phyloP scores from a whole-genome alignment of 2,888 invertebrate genomes.

The Eupithecia abbreviata region DNA sequence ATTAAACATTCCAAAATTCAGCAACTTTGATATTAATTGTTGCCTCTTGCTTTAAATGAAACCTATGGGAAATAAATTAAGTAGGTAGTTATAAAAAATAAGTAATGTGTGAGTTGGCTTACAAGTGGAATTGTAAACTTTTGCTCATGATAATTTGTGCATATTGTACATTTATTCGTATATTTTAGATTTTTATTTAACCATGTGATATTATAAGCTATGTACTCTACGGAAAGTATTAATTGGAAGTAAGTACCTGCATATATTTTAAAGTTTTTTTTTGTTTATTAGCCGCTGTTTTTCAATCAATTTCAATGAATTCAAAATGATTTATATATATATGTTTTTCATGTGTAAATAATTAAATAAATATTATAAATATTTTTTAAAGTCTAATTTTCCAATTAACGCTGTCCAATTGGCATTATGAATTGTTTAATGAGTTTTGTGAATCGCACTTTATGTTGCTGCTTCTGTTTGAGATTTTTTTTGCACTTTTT shows the following conservation, averaged over 20 bases:
- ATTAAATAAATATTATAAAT: too few species aligned
- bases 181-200: conserved; percentile 1
- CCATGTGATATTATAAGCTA: conserved; percentile 1
- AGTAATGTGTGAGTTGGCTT: conserved; percentile 6
- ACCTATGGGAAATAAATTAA: neutral
- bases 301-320: neutral
- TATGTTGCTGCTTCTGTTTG: conserved; percentile 15
- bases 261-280: neutral
- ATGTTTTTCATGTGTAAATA: too few species aligned
- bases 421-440: neutral
- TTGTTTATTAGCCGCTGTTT: neutral
- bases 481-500: conserved; percentile 24
- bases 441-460: conserved; percentile 7
- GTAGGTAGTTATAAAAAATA: neutral
- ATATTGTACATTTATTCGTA: neutral
- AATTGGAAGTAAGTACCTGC: conserved; percentile 2
- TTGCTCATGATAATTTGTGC: conserved; percentile 6
- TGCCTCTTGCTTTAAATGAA: neutral
- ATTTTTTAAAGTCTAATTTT: neutral
- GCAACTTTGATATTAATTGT: neutral
- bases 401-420: neutral
- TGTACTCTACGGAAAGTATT: conserved; percentile 3
- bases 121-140: neutral
- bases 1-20: neutral
- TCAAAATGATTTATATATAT: neutral